A percentile compares a stretch with the other conserved stretches of the same genome.
Evolutionary conservation across 2,888 invertebrate species (phyloP).

Genomic region (Ecliptopera silaceata): DNA sequence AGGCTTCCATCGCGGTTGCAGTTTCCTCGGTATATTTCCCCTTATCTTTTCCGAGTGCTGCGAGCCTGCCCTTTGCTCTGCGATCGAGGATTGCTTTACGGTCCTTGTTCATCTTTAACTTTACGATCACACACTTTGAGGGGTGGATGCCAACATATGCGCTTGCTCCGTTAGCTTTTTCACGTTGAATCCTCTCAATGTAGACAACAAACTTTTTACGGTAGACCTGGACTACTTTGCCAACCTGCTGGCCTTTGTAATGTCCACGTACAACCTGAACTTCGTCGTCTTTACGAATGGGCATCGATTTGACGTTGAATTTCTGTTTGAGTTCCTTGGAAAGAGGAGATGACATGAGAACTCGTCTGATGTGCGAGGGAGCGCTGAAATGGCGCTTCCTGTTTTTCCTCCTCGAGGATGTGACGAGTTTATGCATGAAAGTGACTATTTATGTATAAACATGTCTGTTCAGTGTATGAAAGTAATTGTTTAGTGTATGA

Average conservation of each 20-base stretch:
- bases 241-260: constrained; percentile 99
- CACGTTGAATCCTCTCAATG: constrained; percentile 99
- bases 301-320: constrained; percentile 99
- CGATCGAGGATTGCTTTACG: constrained; percentile 98
- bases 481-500: not conserved
- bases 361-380: constrained; percentile 97
- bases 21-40: constrained; percentile 97
- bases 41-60: constrained; percentile 97
- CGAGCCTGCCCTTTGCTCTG: constrained; percentile 96
- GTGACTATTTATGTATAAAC: too few species aligned
- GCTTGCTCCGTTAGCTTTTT: constrained; percentile 99
- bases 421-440: constrained; percentile 96
- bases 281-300: constrained; percentile 99
- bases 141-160: constrained; percentile 99
- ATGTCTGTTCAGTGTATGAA: not conserved
- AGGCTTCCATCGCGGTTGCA: constrained; percentile 89
- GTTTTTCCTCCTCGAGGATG: constrained; percentile 98
- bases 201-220: constrained; percentile 99
- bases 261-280: constrained; percentile 99
- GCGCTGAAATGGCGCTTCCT: constrained; percentile 99
- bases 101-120: constrained; percentile 99
- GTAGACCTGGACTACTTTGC: constrained; percentile 99
- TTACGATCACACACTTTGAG: constrained; percentile 99
- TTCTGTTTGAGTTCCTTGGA: constrained; percentile 99
- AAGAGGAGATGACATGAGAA: constrained; percentile 98